A percentile compares a stretch with the other conserved stretches of the same genome.
These are phyloP conservation scores for Drosophila subsilvestris DNA, from an alignment of 2,888 invertebrate species.

Conservation along the genomic window DNA sequence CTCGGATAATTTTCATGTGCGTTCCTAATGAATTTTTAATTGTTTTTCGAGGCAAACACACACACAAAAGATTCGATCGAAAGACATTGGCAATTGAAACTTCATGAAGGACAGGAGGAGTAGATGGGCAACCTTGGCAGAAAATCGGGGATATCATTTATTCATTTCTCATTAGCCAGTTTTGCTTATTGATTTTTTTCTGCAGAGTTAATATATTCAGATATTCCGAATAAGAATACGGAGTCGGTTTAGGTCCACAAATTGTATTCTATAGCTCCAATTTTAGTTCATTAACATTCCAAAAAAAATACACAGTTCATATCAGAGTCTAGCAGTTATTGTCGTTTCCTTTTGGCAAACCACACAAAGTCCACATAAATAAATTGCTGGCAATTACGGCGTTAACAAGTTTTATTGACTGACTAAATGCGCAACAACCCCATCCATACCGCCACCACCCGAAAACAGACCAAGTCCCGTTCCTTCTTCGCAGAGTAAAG, in stretches of 20 bases:
- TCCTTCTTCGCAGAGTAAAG: conserved; percentile 19
- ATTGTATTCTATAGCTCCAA: neutral
- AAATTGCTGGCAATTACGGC: conserved; percentile 84
- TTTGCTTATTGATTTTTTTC: neutral
- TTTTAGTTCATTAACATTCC: conserved; percentile 11
- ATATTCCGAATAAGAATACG: no score
- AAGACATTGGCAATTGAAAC: conserved; percentile 48
- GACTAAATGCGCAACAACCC: conserved; percentile 78
- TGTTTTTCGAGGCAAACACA: conserved; percentile 47
- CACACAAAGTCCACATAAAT: conserved; percentile 74
- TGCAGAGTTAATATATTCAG: no score
- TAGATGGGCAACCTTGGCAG: neutral
- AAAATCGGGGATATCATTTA: neutral
- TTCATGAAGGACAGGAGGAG: conserved; percentile 12
- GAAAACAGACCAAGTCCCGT: conserved; percentile 10
- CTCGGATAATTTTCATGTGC: conserved; percentile 54
- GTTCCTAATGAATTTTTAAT: conserved; percentile 75
- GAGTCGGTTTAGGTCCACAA: no score
- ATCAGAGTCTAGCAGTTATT: conserved; percentile 12
- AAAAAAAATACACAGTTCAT: conserved; percentile 8
- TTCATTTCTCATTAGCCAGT: neutral
- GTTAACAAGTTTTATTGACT: conserved; percentile 85
- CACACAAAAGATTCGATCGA: conserved; percentile 59
- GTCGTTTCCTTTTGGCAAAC: conserved; percentile 30
- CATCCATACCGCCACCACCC: neutral